Conservation (phyloP, 2,797 vertebrate species). For the Thamnophis elegans region DNA sequence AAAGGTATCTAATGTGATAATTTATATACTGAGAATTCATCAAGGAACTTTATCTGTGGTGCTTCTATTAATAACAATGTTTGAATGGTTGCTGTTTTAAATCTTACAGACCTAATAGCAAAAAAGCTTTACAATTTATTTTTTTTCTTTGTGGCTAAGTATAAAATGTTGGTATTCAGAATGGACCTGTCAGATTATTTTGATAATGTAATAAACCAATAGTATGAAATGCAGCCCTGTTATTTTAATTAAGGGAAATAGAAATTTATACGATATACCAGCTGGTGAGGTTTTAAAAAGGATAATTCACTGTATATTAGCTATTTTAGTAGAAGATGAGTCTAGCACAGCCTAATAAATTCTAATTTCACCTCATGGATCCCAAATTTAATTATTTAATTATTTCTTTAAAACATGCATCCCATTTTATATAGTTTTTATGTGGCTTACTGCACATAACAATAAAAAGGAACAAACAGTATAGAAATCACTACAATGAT, state of each 20-base stretch:
- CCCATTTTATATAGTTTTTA: not conserved
- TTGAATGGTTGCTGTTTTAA: not conserved
- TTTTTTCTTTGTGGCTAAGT: not conserved
- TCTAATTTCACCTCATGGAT: not conserved
- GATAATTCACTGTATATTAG: not conserved
- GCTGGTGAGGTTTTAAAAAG: not conserved
- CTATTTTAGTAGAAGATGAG: not conserved
- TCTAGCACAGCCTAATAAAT: not conserved
- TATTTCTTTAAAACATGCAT: not conserved
- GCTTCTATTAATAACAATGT: conserved; percentile 19
- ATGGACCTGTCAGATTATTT: not conserved
- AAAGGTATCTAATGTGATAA: conserved; percentile 4
- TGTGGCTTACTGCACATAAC: not conserved
- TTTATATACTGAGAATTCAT: conserved; percentile 20
- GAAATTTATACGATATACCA: not conserved
- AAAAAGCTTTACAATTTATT: not conserved
- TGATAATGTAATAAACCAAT: not conserved
- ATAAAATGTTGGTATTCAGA: not conserved
- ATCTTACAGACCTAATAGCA: not conserved
- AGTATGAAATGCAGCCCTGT: not conserved
- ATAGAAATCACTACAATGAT: not conserved
- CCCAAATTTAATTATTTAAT: not conserved
- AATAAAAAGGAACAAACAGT: not conserved
- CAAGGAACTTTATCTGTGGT: not conserved
- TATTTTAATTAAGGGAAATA: not conserved